Conservation (phyloP, 2,888 invertebrate species). For the Oscheius sp. region DNA sequence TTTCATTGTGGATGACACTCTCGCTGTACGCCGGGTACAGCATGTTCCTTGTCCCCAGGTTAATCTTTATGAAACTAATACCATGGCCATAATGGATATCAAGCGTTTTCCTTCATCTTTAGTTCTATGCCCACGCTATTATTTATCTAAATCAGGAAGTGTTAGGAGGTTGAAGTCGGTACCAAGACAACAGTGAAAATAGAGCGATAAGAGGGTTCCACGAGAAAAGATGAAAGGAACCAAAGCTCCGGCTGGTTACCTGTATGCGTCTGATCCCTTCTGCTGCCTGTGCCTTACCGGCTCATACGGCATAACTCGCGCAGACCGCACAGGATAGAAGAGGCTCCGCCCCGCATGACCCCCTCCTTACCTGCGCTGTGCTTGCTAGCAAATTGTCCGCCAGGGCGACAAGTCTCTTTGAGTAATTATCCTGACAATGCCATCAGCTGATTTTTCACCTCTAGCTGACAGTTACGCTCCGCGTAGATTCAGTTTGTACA, state of each 20-base stretch:
- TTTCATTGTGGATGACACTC: too few species aligned
- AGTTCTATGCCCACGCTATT: background rate
- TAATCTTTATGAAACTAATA: too few species aligned
- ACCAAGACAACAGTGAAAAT: constrained; percentile 14
- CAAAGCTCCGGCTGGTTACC: too few species aligned
- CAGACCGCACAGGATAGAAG: background rate
- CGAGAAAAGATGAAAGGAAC: background rate
- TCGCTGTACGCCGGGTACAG: too few species aligned
- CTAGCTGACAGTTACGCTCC: background rate
- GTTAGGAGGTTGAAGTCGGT: constrained; percentile 17
- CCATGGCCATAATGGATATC: too few species aligned
- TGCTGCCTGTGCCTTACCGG: background rate
- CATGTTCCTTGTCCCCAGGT: too few species aligned
- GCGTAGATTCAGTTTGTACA: background rate
- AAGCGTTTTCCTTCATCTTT: background rate
- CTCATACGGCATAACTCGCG: constrained; percentile 24
- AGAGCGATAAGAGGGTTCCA: background rate
- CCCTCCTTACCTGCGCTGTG: constrained; percentile 25
- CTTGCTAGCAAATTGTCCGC: constrained; percentile 26
- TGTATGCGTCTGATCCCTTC: background rate
- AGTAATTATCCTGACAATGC: constrained; percentile 11
- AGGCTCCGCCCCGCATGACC: constrained; percentile 36
- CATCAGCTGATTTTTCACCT: background rate
- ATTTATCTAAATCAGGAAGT: constrained; percentile 5
- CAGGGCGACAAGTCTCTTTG: constrained; percentile 17